A percentile compares a stretch with the other conserved stretches of the same genome.
Conservation (phyloP, 2,888 invertebrate species). For the Hydrotaea cyrtoneurina region DNA sequence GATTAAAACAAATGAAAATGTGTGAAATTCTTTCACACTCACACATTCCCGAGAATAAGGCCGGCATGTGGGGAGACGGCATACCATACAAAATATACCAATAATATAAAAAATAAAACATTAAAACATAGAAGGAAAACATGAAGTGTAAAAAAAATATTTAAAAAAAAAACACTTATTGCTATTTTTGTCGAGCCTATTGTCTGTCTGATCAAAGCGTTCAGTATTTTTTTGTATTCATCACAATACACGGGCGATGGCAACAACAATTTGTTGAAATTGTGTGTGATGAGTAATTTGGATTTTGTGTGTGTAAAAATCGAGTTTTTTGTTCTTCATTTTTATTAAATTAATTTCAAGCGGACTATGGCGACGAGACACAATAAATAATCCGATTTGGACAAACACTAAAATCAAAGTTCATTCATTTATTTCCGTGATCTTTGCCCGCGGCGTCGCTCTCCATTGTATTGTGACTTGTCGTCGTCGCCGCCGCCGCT, state of each 20-base stretch:
- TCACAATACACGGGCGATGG: background rate
- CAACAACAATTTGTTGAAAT: background rate
- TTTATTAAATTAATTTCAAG: conserved; percentile 8
- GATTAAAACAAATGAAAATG: background rate
- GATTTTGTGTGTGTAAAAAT: background rate
- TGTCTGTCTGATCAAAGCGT: background rate
- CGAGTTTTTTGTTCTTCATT: background rate
- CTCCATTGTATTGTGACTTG: too few relatives aligned
- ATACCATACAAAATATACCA: background rate
- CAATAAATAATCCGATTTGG: background rate
- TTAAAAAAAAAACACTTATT: background rate
- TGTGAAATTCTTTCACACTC: conserved; percentile 20
- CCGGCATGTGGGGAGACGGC: background rate
- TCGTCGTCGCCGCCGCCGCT: background rate
- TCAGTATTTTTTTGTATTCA: background rate
- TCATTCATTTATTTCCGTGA: conserved; percentile 15
- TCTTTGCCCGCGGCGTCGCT: background rate
- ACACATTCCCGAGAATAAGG: background rate
- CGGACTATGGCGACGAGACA: background rate
- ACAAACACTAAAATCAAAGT: background rate
- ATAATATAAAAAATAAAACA: background rate
- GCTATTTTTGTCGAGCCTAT: background rate
- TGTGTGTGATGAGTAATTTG: background rate
- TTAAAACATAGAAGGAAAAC: background rate
- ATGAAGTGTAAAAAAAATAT: background rate